A percentile compares a stretch with the other conserved stretches of the same genome.
Evolutionary conservation across 64 coral and sea anemone species (phyloP).

Genomic region (Pachyseris speciosa): DNA sequence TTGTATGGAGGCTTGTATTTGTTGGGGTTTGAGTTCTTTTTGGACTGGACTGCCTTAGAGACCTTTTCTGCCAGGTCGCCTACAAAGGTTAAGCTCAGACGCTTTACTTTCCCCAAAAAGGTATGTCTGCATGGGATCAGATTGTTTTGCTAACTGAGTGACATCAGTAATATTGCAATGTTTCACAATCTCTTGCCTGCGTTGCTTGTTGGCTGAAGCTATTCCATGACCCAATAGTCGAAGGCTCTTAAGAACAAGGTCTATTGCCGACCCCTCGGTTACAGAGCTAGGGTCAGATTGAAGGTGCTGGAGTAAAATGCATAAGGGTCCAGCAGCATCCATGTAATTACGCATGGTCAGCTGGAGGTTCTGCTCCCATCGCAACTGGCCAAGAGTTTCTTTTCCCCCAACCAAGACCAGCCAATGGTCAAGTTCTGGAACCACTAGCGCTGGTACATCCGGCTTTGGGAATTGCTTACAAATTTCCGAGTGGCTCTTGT

Average conservation of each 20-base stretch:
- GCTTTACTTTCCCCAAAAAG: constrained; percentile 27
- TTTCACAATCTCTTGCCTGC: neutral
- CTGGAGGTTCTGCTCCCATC: constrained; percentile 1
- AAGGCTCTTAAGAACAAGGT: neutral
- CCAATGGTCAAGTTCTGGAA: neutral
- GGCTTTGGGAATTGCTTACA: no score
- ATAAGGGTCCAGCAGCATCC: neutral
- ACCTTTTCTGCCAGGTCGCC: constrained; percentile 9
- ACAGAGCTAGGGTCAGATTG: neutral
- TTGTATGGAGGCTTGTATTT: neutral
- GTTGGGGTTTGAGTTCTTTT: neutral
- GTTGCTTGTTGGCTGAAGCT: neutral
- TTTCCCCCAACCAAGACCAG: no score
- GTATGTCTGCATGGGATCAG: constrained; percentile 22
- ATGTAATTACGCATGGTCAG: neutral
- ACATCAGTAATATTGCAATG: neutral
- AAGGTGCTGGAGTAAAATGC: neutral
- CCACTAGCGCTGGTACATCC: no score
- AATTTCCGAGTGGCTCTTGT: no score
- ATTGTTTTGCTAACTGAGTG: constrained; percentile 9
- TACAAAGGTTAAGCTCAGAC: constrained; percentile 12
- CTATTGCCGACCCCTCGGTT: neutral
- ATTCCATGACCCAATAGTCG: neutral
- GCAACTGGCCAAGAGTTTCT: neutral
- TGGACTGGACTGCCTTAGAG: neutral